Base-by-base conservation (phyloP, 2,113 vertebrate genomes). In the Numida meleagris region DNA sequence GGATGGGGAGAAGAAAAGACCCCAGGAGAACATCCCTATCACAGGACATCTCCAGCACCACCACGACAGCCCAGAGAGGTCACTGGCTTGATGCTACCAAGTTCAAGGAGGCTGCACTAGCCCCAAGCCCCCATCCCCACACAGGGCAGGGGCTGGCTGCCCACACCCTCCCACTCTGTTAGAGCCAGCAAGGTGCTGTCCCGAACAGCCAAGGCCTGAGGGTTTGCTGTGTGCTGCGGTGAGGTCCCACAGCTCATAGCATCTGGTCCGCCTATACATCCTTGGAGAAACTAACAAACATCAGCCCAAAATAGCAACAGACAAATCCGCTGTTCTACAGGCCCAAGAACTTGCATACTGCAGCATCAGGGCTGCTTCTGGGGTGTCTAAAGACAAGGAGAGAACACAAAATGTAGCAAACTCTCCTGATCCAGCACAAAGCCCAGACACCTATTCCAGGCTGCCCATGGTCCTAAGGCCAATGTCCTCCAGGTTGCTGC, bases 211-310 rank as follows among this genome's bases (percentile, higher is more conserved):
- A 48, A 1, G 14, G 24, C 34, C 48, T 17, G 21, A 40, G 25
- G 58, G 55, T 5, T 88, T 38, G 36, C 31, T 48, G 25, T 8
- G 10, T 25, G 50, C 43, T n/a, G 27, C 8, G 36, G 12, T 14
- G 38, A 90, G 24, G 50, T 71, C 27, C 24, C 65, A 45, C 0
- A 2, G 24, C 45, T 68, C 72, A 19, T 2, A 25, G 51, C 62
- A 82, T 14, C 58, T 89, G 42, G 74, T 94, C 78, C 87, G 42
- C 62, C 79, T 45, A n/a, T 70, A 73, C 9, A 34, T 40, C n/a
- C 67, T 34, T 62, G 42, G 14, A 83, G 45, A 77, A 90, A 62
- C 45, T 24, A 70, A 68, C 45, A 90, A 86, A 59, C 13, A 17
- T n/a, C 0, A 0, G 18, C 80, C 65, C 76, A 78, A 78, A 91